A percentile compares a stretch with the other conserved stretches of the same genome.
These are phyloP conservation scores for Neosalanx taihuensis DNA, from an alignment of 2,797 vertebrate genomes.

Conservation along the genomic window DNA sequence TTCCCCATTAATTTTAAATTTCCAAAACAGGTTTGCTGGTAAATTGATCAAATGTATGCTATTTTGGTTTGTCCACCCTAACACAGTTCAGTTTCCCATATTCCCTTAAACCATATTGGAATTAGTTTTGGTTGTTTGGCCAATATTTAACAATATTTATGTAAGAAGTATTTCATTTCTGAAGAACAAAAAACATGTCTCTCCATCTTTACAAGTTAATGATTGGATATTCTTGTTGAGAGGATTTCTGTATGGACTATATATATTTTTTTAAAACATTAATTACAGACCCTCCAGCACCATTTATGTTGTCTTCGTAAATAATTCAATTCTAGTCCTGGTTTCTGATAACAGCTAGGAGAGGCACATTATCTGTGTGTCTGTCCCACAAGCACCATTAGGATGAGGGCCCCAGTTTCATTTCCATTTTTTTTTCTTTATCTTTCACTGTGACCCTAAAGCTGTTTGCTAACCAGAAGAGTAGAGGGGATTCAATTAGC, in stretches of 20 bases:
- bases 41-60: too few relatives aligned
- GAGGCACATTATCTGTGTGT: slow-evolving; percentile 59
- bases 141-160: too few relatives aligned
- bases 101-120: too few relatives aligned
- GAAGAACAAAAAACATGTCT: slow-evolving; percentile 35
- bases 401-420: slow-evolving; percentile 56
- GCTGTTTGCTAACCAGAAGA: slow-evolving; percentile 70
- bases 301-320: slow-evolving; percentile 35
- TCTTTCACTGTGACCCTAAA: slow-evolving; percentile 49
- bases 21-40: too few relatives aligned
- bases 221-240: slow-evolving; percentile 43
- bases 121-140: too few relatives aligned
- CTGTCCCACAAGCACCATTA: slow-evolving; percentile 65
- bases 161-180: background rate
- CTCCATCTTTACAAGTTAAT: slow-evolving; percentile 29
- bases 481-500: slow-evolving; percentile 73
- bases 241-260: slow-evolving; percentile 13
- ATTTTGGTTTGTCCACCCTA: too few relatives aligned
- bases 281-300: slow-evolving; percentile 24
- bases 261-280: slow-evolving; percentile 20
- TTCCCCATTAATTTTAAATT: too few relatives aligned
- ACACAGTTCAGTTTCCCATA: too few relatives aligned
- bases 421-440: slow-evolving; percentile 48
- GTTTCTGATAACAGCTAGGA: slow-evolving; percentile 55
- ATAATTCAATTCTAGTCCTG: slow-evolving; percentile 64